Conservation (phyloP, 2,797 vertebrate species). For the Percopsis omiscomaycus region DNA sequence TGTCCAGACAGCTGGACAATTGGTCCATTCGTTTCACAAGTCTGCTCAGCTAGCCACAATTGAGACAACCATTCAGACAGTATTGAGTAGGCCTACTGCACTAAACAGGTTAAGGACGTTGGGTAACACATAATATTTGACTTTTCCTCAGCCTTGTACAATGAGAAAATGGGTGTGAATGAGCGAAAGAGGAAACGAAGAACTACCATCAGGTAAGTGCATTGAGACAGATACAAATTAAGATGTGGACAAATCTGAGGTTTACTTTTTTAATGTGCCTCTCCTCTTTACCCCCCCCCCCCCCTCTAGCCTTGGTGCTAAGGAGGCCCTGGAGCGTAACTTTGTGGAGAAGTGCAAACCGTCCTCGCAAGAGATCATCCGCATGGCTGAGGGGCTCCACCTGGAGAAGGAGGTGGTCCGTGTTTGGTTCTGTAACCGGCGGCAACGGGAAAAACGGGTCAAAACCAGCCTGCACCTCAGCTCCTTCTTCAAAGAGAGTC, state of each 20-base stretch:
- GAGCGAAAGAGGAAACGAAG: constrained; percentile 95
- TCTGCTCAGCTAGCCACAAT: too few species aligned
- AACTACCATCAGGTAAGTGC: constrained; percentile 94
- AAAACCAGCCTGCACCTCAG: constrained; percentile 95
- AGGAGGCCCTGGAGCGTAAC: constrained; percentile 92
- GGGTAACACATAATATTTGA: background rate
- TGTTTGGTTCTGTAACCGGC: constrained; percentile 98
- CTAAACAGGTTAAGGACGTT: too few species aligned
- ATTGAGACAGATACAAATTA: background rate
- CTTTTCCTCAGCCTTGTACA: constrained; percentile 86
- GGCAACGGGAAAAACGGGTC: constrained; percentile 95
- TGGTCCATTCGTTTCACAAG: too few species aligned
- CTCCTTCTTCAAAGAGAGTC: constrained; percentile 84
- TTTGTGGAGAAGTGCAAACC: constrained; percentile 96
- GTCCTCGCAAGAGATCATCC: constrained; percentile 94
- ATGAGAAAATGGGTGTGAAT: constrained; percentile 93
- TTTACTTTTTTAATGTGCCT: background rate
- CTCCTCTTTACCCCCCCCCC: constrained; percentile 5
- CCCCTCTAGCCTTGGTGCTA: constrained; percentile 86
- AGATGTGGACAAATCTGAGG: background rate
- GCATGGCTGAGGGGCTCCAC: constrained; percentile 93
- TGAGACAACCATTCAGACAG: too few species aligned
- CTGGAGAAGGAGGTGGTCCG: constrained; percentile 98
- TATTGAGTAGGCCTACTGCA: too few species aligned
- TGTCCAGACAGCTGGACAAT: too few species aligned